Evolutionary conservation across 2,113 vertebrate genomes (phyloP).

Genomic region (Cynopterus brachyotis): DNA sequence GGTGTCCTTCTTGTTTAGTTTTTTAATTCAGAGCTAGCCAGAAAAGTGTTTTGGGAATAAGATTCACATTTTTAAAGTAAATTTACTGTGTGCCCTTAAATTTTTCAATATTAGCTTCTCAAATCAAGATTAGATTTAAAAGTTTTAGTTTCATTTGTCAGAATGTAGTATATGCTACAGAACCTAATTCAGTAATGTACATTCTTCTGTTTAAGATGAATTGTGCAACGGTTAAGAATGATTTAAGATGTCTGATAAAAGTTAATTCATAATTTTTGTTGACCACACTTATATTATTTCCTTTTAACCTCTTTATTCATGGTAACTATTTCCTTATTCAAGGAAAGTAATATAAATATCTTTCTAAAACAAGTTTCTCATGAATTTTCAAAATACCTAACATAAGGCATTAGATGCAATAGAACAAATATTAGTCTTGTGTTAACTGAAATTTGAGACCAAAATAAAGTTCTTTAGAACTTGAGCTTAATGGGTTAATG

Average conservation of each 20-base stretch:
- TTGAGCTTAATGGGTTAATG: background rate
- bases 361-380: background rate
- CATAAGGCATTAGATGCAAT: background rate
- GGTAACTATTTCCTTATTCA: slow-evolving; percentile 23
- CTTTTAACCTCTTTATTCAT: background rate
- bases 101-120: background rate
- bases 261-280: background rate
- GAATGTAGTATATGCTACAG: background rate
- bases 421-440: slow-evolving; percentile 2
- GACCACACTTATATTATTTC: background rate
- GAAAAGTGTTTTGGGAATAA: background rate
- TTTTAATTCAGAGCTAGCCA: slow-evolving; percentile 31
- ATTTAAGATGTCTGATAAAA: background rate
- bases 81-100: slow-evolving; percentile 1
- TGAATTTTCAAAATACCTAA: background rate
- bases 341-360: background rate
- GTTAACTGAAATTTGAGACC: background rate
- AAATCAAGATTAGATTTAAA: background rate
- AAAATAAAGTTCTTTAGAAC: background rate
- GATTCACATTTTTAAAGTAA: slow-evolving; percentile 7
- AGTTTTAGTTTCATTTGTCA: background rate
- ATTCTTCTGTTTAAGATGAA: background rate
- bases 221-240: background rate
- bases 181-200: background rate
- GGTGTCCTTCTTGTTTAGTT: background rate